Evolutionary conservation across 2,888 invertebrate species (phyloP), one percentile per base, ranked within the genome.

Genomic region (Tribolium freemani): DNA sequence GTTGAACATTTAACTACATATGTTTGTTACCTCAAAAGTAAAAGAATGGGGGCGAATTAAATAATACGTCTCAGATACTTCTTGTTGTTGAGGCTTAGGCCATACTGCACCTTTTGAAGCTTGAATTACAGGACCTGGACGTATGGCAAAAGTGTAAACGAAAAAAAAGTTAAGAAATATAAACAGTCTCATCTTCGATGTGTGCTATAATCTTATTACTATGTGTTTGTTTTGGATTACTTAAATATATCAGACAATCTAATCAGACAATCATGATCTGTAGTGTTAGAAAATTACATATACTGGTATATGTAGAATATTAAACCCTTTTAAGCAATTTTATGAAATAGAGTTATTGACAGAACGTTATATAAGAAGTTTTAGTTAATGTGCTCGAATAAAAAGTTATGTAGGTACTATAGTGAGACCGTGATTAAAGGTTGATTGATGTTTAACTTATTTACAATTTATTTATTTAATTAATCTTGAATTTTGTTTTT

Each of bases 91-190:
- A 0, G 91, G 91, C 78, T 88, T 83, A 0, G 93, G 93, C 92
- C 92, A 92, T 0, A 90, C 88, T 82, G 89, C 88, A 1, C 92
- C 92, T 58, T 87, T 85, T 0, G 90, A 89, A 0, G 90, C 84
- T 0, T 83, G 84, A 16, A 88, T 87, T 81, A 45, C 31, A 10
- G 68, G 68, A 9, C 51, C 50, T 0, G 38, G 51, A 26, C 11
- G 6, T 51, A 48, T 5, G 11, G 50, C 48, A 63, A 48, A n/a
- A 0, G 20, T 16, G 4, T 9, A 38, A 38, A 8, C 9, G 3
- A 5, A 54, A 54, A 54, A 21, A 5, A 54, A 2, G n/a, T 11
- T 10, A 9, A 50, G 2, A 50, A 50, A n/a, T n/a, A 50, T 8
- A 8, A 50, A 50, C 10, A 50, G 20, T 50, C 20, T 50, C 50